Conservation (phyloP, 2,797 vertebrate genomes). For the Eulemur rubriventer region DNA sequence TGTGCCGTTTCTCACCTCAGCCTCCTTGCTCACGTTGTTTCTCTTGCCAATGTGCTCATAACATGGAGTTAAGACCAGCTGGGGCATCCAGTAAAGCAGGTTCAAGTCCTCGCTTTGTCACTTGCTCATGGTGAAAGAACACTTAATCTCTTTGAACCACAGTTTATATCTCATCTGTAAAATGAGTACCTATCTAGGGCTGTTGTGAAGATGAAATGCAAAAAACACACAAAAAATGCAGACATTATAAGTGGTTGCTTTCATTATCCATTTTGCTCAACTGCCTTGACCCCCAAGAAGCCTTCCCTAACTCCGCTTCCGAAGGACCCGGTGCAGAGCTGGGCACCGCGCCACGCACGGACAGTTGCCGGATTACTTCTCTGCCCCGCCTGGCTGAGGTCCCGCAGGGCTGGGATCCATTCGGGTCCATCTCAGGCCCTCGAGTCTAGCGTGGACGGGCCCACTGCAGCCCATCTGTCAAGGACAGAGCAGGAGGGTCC, state of each 20-base stretch:
- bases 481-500: neutral
- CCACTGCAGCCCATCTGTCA: neutral
- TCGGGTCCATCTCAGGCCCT: neutral
- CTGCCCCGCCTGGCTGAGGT: neutral
- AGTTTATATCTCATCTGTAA: neutral
- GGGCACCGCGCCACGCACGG: rapidly evolving
- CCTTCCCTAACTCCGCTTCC: neutral
- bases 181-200: neutral
- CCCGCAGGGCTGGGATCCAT: neutral
- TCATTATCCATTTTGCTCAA: neutral
- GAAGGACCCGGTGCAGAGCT: neutral
- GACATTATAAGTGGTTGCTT: neutral
- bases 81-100: neutral
- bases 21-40: neutral
- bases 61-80: neutral
- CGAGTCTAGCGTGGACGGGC: neutral
- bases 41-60: neutral
- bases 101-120: neutral
- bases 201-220: neutral
- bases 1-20: neutral
- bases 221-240: neutral
- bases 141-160: neutral
- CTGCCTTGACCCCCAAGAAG: neutral
- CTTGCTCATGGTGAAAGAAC: neutral
- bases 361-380: neutral